phyloP scores from a whole-genome alignment of 2,888 invertebrate species.

The Cantharis nigra region DNA sequence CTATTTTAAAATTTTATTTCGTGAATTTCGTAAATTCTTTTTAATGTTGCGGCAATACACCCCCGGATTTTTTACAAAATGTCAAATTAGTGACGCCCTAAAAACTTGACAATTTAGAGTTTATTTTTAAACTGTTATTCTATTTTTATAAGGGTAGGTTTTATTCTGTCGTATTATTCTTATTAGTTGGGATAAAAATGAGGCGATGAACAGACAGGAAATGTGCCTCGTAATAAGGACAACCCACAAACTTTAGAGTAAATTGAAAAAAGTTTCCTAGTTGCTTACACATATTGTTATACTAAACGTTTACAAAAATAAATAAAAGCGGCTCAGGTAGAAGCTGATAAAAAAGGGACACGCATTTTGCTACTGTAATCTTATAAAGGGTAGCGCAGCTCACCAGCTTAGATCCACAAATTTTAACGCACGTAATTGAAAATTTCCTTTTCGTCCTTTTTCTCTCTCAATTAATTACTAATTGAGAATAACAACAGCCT shows the following conservation, averaged over 20 bases:
- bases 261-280: constrained; percentile 20
- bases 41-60: background rate
- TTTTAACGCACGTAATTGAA: background rate
- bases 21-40: background rate
- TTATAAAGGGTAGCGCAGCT: background rate
- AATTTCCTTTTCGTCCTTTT: background rate
- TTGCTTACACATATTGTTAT: constrained; percentile 4
- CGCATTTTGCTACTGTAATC: background rate
- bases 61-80: background rate
- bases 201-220: constrained; percentile 28
- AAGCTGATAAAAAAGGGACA: background rate
- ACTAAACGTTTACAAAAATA: background rate
- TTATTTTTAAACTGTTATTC: background rate
- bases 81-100: background rate
- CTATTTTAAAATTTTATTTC: too few relatives aligned
- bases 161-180: constrained; percentile 17
- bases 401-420: background rate
- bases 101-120: background rate
- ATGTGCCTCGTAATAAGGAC: constrained; percentile 25
- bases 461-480: background rate
- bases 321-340: constrained; percentile 1
- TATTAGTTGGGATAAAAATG: constrained; percentile 25
- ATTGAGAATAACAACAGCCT: background rate
- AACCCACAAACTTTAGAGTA: constrained; percentile 27
- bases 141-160: background rate